phyloP scores from a whole-genome alignment of 2,888 invertebrate genomes.

The Ashinkailepas kermadecensis region DNA sequence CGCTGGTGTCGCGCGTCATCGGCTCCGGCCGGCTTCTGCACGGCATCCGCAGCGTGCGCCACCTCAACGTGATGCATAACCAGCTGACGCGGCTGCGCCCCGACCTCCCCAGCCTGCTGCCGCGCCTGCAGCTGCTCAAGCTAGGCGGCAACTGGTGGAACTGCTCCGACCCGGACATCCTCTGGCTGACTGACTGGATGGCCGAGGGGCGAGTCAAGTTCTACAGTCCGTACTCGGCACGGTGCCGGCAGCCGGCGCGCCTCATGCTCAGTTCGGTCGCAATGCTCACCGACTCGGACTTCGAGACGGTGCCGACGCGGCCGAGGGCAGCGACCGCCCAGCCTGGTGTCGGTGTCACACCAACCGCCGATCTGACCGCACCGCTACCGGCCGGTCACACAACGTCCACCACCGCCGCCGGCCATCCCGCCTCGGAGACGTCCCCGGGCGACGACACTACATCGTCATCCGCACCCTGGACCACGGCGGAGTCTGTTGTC shows the following conservation, averaged over 20 bases:
- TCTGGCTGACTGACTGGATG: slow-evolving; percentile 39
- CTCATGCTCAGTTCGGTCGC: not conserved
- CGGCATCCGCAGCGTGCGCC: slow-evolving; percentile 60
- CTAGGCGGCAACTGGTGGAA: slow-evolving; percentile 63
- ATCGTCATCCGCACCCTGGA: not conserved
- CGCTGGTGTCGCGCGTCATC: slow-evolving; percentile 45
- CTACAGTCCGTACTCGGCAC: slow-evolving; percentile 18
- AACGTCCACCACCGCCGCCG: too few relatives aligned
- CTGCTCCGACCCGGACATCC: slow-evolving; percentile 48
- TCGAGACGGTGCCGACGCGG: not conserved
- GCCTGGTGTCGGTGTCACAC: too few relatives aligned
- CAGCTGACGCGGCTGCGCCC: slow-evolving; percentile 57
- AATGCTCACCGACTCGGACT: not conserved
- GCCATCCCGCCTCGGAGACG: not conserved
- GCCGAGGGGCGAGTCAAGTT: slow-evolving; percentile 27
- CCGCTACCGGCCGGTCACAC: too few relatives aligned
- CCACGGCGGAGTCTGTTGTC: not conserved
- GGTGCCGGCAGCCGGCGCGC: not conserved
- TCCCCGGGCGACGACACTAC: not conserved
- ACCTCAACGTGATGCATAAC: slow-evolving; percentile 58
- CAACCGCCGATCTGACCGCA: too few relatives aligned
- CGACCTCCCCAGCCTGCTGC: slow-evolving; percentile 60
- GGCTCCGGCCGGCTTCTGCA: slow-evolving; percentile 63
- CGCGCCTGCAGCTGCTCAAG: slow-evolving; percentile 53
- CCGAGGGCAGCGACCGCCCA: not conserved